These are phyloP conservation scores for Tetramorium alpestre DNA, from an alignment of 1,140 invertebrate genomes.

Conservation along the genomic window DNA sequence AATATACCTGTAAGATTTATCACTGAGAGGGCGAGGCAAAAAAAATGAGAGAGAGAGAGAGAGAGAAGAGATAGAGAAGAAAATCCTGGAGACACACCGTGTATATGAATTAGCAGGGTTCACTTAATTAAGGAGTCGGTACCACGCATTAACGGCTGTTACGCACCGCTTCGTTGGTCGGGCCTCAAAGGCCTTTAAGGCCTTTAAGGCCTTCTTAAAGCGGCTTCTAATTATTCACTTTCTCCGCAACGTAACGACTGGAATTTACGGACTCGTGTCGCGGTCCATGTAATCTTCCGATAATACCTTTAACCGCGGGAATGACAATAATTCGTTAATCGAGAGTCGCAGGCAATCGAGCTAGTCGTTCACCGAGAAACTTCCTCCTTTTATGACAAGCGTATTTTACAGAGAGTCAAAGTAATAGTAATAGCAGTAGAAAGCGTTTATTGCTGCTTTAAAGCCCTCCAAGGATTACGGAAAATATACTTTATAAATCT, in stretches of 20 bases:
- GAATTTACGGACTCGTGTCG: slow-evolving; percentile 73
- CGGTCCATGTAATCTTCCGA: slow-evolving; percentile 69
- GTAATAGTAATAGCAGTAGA: background rate
- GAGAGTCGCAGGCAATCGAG: background rate
- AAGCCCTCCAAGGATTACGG: background rate
- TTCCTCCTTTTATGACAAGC: slow-evolving; percentile 29
- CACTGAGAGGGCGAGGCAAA: background rate
- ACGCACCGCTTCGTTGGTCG: slow-evolving; percentile 73
- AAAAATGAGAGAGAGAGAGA: background rate
- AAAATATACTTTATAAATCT: background rate
- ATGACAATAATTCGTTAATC: slow-evolving; percentile 58
- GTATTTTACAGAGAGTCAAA: background rate
- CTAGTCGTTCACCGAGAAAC: background rate
- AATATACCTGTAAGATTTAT: background rate
- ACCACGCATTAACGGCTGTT: slow-evolving; percentile 71
- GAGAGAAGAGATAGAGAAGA: background rate
- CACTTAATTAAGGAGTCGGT: slow-evolving; percentile 75
- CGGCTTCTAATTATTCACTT: slow-evolving; percentile 81
- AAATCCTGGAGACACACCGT: slow-evolving; percentile 35
- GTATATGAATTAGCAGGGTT: slow-evolving; percentile 69
- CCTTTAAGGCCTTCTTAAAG: slow-evolving; percentile 62
- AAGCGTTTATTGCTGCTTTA: slow-evolving; percentile 4
- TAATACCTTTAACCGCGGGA: slow-evolving; percentile 50
- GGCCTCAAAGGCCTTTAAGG: slow-evolving; percentile 57
- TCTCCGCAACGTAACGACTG: slow-evolving; percentile 72